Conservation (phyloP, 2,888 invertebrate genomes). For the Plutella xylostella region DNA sequence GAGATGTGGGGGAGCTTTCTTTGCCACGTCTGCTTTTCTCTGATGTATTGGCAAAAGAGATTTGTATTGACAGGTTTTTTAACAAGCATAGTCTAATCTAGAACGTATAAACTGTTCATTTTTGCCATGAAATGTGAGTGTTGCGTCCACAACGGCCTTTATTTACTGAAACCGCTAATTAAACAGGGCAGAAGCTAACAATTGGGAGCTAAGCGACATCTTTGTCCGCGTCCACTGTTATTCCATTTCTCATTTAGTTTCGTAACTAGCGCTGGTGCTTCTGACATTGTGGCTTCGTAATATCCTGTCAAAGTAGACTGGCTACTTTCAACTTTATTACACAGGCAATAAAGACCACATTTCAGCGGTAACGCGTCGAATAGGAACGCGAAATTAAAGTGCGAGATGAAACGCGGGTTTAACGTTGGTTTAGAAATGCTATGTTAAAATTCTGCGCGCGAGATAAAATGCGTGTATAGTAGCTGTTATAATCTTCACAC, state of each 20-base stretch:
- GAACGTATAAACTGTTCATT: too few relatives aligned
- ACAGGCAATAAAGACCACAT: constrained; percentile 54
- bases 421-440: neutral
- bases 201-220: neutral
- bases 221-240: constrained; percentile 19
- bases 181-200: neutral
- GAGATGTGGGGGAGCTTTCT: too few relatives aligned
- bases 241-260: constrained; percentile 57
- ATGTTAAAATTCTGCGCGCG: too few relatives aligned
- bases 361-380: constrained; percentile 39
- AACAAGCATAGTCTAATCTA: too few relatives aligned
- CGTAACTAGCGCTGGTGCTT: constrained; percentile 45
- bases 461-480: too few relatives aligned
- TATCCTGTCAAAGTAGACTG: constrained; percentile 43
- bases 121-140: too few relatives aligned
- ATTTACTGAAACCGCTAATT: neutral
- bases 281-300: constrained; percentile 58
- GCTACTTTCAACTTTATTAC: too few relatives aligned
- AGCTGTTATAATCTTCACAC: too few relatives aligned
- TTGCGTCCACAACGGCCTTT: too few relatives aligned
- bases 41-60: too few relatives aligned
- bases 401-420: neutral
- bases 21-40: too few relatives aligned
- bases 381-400: constrained; percentile 19
- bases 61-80: too few relatives aligned